Evolutionary conservation across 2,888 invertebrate species (phyloP).

Genomic region (Drosophila ezoana): DNA sequence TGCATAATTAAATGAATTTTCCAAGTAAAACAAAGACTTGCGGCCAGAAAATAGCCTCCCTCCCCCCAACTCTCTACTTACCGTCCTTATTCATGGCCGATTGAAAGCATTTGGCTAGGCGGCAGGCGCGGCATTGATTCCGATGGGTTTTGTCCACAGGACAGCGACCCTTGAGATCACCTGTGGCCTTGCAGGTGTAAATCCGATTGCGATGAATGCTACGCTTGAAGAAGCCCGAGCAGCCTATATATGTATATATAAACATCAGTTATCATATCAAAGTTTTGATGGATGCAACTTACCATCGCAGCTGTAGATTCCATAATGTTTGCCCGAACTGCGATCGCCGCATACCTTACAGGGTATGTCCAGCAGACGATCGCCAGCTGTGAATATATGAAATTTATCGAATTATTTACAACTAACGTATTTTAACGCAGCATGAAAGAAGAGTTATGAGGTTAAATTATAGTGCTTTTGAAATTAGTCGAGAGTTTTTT

Average conservation of each 20-base stretch:
- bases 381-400: conserved; percentile 87
- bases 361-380: conserved; percentile 98
- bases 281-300: conserved; percentile 80
- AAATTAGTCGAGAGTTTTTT: too few species aligned
- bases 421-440: too few species aligned
- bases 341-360: conserved; percentile 99
- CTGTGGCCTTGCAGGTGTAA: conserved; percentile 98
- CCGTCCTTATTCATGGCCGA: conserved; percentile 99
- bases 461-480: too few species aligned
- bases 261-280: not conserved
- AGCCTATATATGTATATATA: conserved; percentile 87
- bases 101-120: conserved; percentile 97
- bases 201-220: conserved; percentile 98
- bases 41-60: conserved; percentile 17
- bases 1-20: conserved; percentile 76
- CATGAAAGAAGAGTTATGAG: too few species aligned
- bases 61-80: conserved; percentile 86
- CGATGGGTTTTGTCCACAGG: conserved; percentile 98
- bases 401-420: too few species aligned
- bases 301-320: conserved; percentile 99
- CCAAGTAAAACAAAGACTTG: conserved; percentile 71
- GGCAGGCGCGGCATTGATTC: conserved; percentile 98
- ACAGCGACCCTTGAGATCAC: conserved; percentile 95
- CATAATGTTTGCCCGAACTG: conserved; percentile 99
- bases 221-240: conserved; percentile 98